phyloP scores from a whole-genome alignment of 2,888 invertebrate genomes.

The Bombylius discolor region DNA sequence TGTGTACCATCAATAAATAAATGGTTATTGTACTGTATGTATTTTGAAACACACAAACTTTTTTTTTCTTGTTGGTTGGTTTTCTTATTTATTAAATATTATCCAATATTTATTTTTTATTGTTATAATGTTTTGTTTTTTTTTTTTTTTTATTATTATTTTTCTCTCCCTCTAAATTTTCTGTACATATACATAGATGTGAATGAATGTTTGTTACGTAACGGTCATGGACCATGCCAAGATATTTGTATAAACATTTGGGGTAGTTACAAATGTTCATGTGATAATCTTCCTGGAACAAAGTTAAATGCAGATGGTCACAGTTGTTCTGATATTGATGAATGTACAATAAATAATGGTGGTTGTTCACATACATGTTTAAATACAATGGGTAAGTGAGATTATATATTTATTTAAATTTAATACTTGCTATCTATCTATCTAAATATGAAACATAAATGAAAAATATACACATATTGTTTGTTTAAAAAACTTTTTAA shows the following conservation, averaged over 20 bases:
- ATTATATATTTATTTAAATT: too few species aligned
- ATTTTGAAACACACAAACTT: too few species aligned
- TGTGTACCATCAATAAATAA: too few species aligned
- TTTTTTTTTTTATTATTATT: too few species aligned
- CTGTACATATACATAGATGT: conserved; percentile 28
- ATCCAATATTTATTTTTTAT: too few species aligned
- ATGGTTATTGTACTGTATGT: too few species aligned
- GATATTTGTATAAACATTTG: conserved; percentile 43
- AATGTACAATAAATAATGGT: conserved; percentile 16
- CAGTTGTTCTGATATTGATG: conserved; percentile 30
- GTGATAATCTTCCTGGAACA: conserved; percentile 41
- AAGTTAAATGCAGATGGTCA: conserved; percentile 41
- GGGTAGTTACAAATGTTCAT: conserved; percentile 44
- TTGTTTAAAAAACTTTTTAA: too few species aligned
- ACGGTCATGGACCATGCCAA: conserved; percentile 47
- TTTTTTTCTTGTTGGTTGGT: too few species aligned
- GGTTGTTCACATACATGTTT: conserved; percentile 18
- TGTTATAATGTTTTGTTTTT: too few species aligned
- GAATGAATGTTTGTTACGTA: conserved; percentile 45
- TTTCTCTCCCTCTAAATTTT: too few species aligned
- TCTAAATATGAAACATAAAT: neutral
- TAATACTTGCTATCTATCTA: neutral
- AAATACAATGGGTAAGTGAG: conserved; percentile 13
- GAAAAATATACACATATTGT: too few species aligned
- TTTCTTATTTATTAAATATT: too few species aligned